Evolutionary conservation across 2,888 invertebrate species (phyloP), one percentile per base, ranked within the genome.

Genomic region (Cryptophagus acutangulus): DNA sequence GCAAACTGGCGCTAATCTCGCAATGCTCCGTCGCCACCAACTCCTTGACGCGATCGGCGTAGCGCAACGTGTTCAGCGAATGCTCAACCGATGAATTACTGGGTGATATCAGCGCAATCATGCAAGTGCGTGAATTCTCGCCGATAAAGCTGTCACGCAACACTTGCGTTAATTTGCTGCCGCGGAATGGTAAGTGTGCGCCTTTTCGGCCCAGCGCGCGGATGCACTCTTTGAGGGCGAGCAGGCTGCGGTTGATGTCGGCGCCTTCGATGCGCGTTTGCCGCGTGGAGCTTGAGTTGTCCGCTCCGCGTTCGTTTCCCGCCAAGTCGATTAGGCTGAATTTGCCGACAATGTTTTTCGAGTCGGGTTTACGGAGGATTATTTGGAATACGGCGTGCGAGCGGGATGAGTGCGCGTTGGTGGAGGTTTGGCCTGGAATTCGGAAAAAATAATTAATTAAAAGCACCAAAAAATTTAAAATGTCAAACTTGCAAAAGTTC

Each of bases 351-450:
- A 92, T 78, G 65, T 85, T 82, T 58, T 81, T 81, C 58, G 81
- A 80, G 56, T 83, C 84, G 24, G 82, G 79, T 48, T 52, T 58
- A 15, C 87, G 78, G 38, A 96, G 77, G 47, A 94, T 83, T 49
- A 99, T 93, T 74, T 99, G 99, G 75, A 99, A 99, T 57, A 99
- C 95, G 29, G 99, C 99, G 74, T 99, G 99, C 43, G 97, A 97
- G 56, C 99, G 82, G 16, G 96, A 97, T 37, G 96, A 97, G 72
- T 97, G 95, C 40, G 90, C 84, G 72, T 99, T 99, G 33, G 97
- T 97, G 28, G 95, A 94, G 13, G 99, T 99, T 73, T 91, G 83
- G 29, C 97, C 99, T 2, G 10, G n/a, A n/a, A n/a, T n/a, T n/a
- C n/a, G n/a, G n/a, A n/a, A n/a, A n/a, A n/a, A n/a, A n/a, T n/a